Evolutionary conservation across 1,140 invertebrate species (phyloP).

Genomic region (Drosophila chauvacae): DNA sequence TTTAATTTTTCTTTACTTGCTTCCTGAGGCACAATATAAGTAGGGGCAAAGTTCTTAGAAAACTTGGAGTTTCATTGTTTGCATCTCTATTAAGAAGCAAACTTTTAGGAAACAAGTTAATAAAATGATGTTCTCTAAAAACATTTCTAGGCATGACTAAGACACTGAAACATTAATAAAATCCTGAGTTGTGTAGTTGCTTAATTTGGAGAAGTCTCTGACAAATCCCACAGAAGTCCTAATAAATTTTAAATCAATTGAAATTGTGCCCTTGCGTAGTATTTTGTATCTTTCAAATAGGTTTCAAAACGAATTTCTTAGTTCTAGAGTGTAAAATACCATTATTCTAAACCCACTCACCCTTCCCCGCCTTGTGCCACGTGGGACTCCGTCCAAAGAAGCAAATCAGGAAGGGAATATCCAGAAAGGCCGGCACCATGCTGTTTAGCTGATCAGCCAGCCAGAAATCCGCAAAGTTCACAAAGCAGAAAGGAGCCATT

Average conservation of each 20-base stretch:
- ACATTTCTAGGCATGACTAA: neutral
- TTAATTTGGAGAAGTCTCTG: neutral
- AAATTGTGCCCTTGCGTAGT: no score
- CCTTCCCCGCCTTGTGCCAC: constrained; percentile 87
- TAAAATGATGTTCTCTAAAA: neutral
- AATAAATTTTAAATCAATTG: no score
- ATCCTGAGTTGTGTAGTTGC: neutral
- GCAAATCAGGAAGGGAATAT: constrained; percentile 96
- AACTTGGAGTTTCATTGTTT: neutral
- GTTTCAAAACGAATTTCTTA: no score
- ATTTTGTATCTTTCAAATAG: no score
- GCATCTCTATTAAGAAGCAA: neutral
- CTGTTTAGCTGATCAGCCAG: constrained; percentile 99
- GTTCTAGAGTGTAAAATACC: neutral
- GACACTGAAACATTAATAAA: neutral
- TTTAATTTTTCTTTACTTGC: no score
- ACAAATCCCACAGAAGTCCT: no score
- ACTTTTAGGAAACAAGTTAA: neutral
- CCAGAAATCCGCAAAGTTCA: constrained; percentile 99
- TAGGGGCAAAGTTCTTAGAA: neutral
- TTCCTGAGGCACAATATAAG: neutral
- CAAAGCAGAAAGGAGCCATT: constrained; percentile 96
- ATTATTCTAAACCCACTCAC: constrained; percentile 79
- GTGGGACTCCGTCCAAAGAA: constrained; percentile 91
- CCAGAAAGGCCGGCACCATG: constrained; percentile 94